Evolutionary conservation across 2,113 vertebrate species (phyloP).

Genomic region (Triplophysa dalaica): DNA sequence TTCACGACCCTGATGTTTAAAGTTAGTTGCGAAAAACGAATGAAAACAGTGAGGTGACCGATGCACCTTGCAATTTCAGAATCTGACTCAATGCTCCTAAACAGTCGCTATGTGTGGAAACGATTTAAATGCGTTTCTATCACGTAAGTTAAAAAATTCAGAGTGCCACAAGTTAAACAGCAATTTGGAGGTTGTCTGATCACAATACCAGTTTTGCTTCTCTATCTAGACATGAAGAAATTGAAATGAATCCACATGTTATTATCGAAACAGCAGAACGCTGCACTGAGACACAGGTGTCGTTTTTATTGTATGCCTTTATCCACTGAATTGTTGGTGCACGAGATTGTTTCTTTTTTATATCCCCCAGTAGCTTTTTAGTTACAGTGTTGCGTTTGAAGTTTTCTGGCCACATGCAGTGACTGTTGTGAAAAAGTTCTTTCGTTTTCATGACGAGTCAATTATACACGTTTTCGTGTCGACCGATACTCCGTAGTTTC

Average conservation of each 20-base stretch:
- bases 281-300: not conserved
- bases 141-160: slow-evolving; percentile 30
- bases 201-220: slow-evolving; percentile 17
- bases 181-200: slow-evolving; percentile 30
- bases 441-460: not conserved
- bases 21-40: no score
- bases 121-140: slow-evolving; percentile 28
- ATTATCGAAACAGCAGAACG: slow-evolving; percentile 14
- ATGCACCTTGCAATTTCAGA: slow-evolving; percentile 28
- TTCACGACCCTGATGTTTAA: no score
- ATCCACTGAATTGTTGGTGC: no score
- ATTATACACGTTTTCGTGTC: not conserved
- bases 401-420: slow-evolving; percentile 1
- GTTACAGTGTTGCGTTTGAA: not conserved
- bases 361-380: slow-evolving; percentile 4
- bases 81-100: slow-evolving; percentile 48
- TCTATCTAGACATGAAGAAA: slow-evolving; percentile 39
- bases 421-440: not conserved
- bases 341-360: not conserved
- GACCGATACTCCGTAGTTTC: not conserved
- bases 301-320: no score
- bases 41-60: no score
- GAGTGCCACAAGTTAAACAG: slow-evolving; percentile 23
- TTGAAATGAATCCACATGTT: slow-evolving; percentile 27
- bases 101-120: slow-evolving; percentile 41